Conservation (phyloP, 2,888 invertebrate genomes). For the Epirrita christyi region DNA sequence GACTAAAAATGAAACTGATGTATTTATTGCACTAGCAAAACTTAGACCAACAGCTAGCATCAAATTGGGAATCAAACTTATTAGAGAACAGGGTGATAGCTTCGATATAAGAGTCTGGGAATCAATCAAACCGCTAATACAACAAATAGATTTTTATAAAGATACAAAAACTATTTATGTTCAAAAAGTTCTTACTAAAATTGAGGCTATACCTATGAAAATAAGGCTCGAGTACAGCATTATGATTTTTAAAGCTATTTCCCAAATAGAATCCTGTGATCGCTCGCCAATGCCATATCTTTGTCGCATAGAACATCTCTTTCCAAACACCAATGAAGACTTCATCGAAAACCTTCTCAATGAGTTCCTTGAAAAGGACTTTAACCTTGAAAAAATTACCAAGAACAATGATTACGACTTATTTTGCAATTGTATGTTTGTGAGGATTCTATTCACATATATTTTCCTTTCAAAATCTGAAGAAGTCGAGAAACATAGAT, state of each 20-base stretch:
- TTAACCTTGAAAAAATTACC: slow-evolving; percentile 32
- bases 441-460: slow-evolving; percentile 55
- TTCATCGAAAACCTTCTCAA: slow-evolving; percentile 27
- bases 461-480: slow-evolving; percentile 51
- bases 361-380: slow-evolving; percentile 30
- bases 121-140: slow-evolving; percentile 49
- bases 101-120: slow-evolving; percentile 52
- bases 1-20: slow-evolving; percentile 37
- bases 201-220: slow-evolving; percentile 42
- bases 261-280: slow-evolving; percentile 36
- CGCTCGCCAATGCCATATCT: slow-evolving; percentile 38
- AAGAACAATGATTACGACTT: slow-evolving; percentile 28
- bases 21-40: slow-evolving; percentile 41
- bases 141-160: slow-evolving; percentile 37
- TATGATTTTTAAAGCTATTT: slow-evolving; percentile 42
- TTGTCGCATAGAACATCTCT: slow-evolving; percentile 37
- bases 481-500: slow-evolving; percentile 43
- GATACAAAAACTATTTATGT: slow-evolving; percentile 21
- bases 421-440: slow-evolving; percentile 32
- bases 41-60: slow-evolving; percentile 51
- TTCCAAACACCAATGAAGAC: slow-evolving; percentile 19
- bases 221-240: slow-evolving; percentile 55
- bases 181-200: slow-evolving; percentile 20
- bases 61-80: slow-evolving; percentile 47
- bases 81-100: slow-evolving; percentile 33